phyloP scores from a whole-genome alignment of 2,888 invertebrate species.

The Clanis bilineata region DNA sequence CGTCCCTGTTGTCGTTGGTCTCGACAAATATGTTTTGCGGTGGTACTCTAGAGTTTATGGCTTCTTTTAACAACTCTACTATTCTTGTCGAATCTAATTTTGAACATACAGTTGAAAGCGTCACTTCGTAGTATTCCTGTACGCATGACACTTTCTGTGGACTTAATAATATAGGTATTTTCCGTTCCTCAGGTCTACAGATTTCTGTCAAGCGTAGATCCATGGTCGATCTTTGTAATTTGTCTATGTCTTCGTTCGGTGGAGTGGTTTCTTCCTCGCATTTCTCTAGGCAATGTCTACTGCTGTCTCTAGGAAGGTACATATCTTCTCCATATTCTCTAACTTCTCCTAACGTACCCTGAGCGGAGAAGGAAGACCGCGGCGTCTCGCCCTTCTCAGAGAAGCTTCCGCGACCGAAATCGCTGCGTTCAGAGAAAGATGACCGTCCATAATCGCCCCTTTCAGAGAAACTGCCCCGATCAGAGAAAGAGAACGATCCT shows the following conservation, averaged over 20 bases:
- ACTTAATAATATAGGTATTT: conserved; percentile 64
- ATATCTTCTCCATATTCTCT: conserved; percentile 71
- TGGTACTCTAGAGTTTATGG: conserved; percentile 89
- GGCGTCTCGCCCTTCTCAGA: conserved; percentile 76
- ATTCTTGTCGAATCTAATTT: conserved; percentile 90
- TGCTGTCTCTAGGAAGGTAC: conserved; percentile 63
- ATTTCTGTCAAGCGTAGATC: conserved; percentile 68
- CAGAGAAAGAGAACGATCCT: conserved; percentile 75
- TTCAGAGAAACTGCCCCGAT: conserved; percentile 74
- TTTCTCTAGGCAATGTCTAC: conserved; percentile 54
- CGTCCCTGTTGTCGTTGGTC: conserved; percentile 58
- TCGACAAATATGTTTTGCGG: conserved; percentile 82
- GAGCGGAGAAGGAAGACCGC: conserved; percentile 71
- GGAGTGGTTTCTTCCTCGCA: conserved; percentile 57
- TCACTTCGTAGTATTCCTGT: conserved; percentile 85
- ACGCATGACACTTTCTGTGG: conserved; percentile 68
- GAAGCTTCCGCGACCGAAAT: conserved; percentile 71
- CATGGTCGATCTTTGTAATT: conserved; percentile 70
- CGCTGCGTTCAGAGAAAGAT: conserved; percentile 81
- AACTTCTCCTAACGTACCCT: conserved; percentile 69
- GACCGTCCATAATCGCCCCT: conserved; percentile 70
- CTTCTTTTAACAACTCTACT: conserved; percentile 89
- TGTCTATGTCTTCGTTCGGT: conserved; percentile 61
- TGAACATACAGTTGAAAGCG: conserved; percentile 90
- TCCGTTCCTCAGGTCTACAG: conserved; percentile 57